Conservation (phyloP, 1,140 invertebrate species). For the Temnothorax longispinosus region DNA sequence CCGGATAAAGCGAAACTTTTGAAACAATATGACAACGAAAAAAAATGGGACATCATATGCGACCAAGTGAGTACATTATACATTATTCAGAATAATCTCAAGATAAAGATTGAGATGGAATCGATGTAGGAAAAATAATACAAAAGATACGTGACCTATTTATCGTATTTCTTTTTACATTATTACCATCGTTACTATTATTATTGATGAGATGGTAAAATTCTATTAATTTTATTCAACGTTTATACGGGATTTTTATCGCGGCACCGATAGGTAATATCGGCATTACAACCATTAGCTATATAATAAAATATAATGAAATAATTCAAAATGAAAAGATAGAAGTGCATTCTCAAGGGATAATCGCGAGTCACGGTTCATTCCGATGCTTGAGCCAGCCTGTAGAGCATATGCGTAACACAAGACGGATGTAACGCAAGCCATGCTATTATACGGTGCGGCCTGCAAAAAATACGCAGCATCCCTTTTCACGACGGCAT, state of each 20-base stretch:
- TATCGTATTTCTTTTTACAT: too few relatives aligned
- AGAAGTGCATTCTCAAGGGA: background rate
- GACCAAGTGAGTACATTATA: constrained; percentile 93
- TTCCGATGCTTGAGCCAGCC: constrained; percentile 65
- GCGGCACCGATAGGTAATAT: background rate
- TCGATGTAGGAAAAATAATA: background rate
- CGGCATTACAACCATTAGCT: background rate
- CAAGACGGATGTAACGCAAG: constrained; percentile 84
- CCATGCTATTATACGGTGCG: constrained; percentile 81
- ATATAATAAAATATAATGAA: background rate
- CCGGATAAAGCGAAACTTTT: constrained; percentile 99
- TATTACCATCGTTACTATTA: background rate
- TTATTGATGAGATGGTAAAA: background rate
- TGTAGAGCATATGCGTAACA: constrained; percentile 78
- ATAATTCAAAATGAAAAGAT: background rate
- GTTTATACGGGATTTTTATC: too few relatives aligned
- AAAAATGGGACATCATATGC: constrained; percentile 99
- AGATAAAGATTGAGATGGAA: background rate
- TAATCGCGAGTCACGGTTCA: constrained; percentile 44
- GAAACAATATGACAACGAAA: constrained; percentile 98
- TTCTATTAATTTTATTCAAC: background rate
- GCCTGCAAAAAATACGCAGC: constrained; percentile 75
- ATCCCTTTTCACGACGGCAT: constrained; percentile 61
- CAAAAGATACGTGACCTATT: background rate
- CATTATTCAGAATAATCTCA: background rate